Base-by-base conservation (phyloP, 2,113 vertebrate species). In the Clarias batrachus region DNA sequence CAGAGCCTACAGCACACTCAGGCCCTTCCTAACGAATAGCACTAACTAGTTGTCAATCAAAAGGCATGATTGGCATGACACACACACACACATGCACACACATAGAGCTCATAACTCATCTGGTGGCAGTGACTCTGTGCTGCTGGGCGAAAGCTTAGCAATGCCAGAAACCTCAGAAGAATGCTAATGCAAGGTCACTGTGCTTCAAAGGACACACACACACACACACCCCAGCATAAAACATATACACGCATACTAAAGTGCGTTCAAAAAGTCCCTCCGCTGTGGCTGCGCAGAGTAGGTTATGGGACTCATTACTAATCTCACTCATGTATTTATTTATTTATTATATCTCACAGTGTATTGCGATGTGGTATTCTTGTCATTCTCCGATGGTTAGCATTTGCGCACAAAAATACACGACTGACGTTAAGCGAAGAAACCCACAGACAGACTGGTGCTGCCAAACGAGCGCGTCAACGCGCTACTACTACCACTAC, bases 21-120 rank as follows among this genome's bases (percentile, higher is more conserved):
- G 27, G 16, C 1, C 11, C 23, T 33, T 79, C 14, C 73, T n/a
- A 0, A 17, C 8, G 54, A 79, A 79, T 19, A 81, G 57, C 30
- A 25, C 30, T 25, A 62, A 25, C 78, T 33, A 48, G 62, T 62
- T 90, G 89, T 86, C 90, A 89, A 81, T 90, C 87, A 85, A 85
- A 60, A n/a, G 8, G 1, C 33, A 79, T 21, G 8, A 17, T 13
- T 27, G 12, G 10, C 3, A 30, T 17, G 30, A 78, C 6, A 57
- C 74, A 56, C 70, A 27, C 70, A 27, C 76, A 30, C 37, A 57
- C 25, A 57, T 54, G 27, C 52, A 56, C 6, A n/a, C 25, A 57
- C 37, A 41, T 27, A 14, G 11, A 37, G 78, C 85, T 86, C 65
- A 84, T 87, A 59, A 85, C 87, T 89, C 63, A 88, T 87, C 57